Conservation (phyloP, 2,888 invertebrate genomes). For the Caradrina clavipalpis region DNA sequence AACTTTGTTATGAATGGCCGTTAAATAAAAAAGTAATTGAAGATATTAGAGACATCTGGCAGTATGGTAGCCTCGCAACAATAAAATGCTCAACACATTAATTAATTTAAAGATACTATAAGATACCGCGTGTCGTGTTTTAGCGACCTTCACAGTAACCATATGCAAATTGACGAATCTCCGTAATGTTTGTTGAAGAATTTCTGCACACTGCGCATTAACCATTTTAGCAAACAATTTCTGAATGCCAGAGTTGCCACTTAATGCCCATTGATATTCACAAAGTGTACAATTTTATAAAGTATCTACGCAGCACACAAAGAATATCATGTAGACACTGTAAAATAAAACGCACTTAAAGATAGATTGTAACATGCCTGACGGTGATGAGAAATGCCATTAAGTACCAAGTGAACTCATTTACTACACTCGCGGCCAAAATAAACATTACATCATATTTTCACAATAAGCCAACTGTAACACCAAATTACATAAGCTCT, state of each 20-base stretch:
- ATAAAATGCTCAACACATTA: background rate
- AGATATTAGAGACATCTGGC: background rate
- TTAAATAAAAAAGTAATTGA: background rate
- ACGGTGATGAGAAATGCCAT: background rate
- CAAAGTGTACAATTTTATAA: slow-evolving; percentile 48
- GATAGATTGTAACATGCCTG: background rate
- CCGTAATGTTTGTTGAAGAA: slow-evolving; percentile 25
- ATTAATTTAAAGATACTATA: background rate
- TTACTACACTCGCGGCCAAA: slow-evolving; percentile 17
- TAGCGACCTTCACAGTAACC: slow-evolving; percentile 36
- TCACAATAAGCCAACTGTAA: slow-evolving; percentile 35
- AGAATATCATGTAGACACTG: slow-evolving; percentile 38
- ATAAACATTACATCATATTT: slow-evolving; percentile 39
- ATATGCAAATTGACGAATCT: slow-evolving; percentile 51
- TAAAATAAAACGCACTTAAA: slow-evolving; percentile 6
- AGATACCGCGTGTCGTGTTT: background rate
- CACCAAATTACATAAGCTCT: slow-evolving; percentile 26
- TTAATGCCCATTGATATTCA: slow-evolving; percentile 58
- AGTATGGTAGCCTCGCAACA: background rate
- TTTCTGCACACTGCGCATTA: slow-evolving; percentile 50
- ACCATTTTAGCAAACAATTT: slow-evolving; percentile 57
- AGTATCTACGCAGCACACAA: slow-evolving; percentile 29
- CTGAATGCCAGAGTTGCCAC: slow-evolving; percentile 48
- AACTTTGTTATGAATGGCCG: background rate
- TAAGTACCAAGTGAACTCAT: slow-evolving; percentile 4